phyloP scores from a whole-genome alignment of 1,140 invertebrate species.

The Neodiprion lecontei region DNA sequence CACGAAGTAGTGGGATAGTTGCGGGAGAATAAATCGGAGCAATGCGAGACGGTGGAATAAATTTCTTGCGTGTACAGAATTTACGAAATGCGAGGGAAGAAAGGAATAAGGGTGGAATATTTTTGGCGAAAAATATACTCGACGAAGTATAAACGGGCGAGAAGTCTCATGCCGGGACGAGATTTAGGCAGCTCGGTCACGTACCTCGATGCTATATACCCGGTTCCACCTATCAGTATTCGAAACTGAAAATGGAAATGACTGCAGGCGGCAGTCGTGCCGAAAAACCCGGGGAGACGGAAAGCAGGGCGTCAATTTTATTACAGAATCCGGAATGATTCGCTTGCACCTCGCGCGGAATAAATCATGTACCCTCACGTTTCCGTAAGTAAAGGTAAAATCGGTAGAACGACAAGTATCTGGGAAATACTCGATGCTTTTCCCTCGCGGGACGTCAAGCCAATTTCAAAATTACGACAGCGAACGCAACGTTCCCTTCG shows the following conservation, averaged over 20 bases:
- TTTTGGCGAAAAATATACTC: not conserved
- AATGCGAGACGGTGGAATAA: no score
- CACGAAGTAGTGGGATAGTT: no score
- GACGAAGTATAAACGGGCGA: not conserved
- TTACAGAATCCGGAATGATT: not conserved
- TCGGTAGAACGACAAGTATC: no score
- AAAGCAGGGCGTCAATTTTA: not conserved
- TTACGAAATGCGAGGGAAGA: not conserved
- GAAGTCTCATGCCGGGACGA: not conserved
- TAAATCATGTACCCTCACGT: not conserved
- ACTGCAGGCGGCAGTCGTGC: not conserved
- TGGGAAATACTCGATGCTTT: no score
- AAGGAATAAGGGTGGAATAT: not conserved
- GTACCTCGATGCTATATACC: not conserved
- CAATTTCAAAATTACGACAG: no score
- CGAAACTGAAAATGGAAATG: not conserved
- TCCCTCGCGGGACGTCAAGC: no score
- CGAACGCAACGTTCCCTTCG: no score
- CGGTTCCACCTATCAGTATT: no score
- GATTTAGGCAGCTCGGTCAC: not conserved
- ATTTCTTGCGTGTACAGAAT: no score
- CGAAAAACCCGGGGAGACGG: not conserved
- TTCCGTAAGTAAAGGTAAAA: not conserved
- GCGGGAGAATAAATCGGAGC: no score
- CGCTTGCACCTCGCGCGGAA: not conserved